A percentile compares a stretch with the other conserved stretches of the same genome.
These are phyloP conservation scores for Helicoverpa armigera DNA, from an alignment of 1,140 invertebrate species.

Conservation along the genomic window DNA sequence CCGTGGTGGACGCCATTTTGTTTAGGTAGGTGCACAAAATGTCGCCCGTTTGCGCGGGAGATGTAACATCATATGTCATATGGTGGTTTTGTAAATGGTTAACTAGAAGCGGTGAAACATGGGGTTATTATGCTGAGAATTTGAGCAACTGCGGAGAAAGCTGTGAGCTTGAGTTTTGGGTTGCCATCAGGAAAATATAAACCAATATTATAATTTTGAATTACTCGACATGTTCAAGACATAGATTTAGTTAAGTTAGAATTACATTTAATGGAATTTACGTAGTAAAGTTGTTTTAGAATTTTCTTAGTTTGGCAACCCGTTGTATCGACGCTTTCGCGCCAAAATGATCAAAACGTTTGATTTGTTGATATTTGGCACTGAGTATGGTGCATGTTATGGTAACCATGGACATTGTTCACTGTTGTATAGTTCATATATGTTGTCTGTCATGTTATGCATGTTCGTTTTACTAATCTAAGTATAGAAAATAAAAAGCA, in stretches of 20 bases:
- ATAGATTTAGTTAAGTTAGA: slow-evolving; percentile 8
- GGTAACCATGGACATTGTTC: slow-evolving; percentile 11
- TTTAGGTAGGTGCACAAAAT: slow-evolving; percentile 56
- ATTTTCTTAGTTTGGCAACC: slow-evolving; percentile 56
- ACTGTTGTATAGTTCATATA: neutral
- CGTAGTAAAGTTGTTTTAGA: neutral
- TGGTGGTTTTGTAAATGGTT: slow-evolving; percentile 69
- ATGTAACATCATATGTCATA: slow-evolving; percentile 76
- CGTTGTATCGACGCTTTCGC: slow-evolving; percentile 53
- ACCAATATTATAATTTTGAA: slow-evolving; percentile 11
- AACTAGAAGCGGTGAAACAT: slow-evolving; percentile 79
- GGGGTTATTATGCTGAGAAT: slow-evolving; percentile 65
- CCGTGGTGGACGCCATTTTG: slow-evolving; percentile 68
- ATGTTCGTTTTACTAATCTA: neutral
- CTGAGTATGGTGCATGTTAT: slow-evolving; percentile 38
- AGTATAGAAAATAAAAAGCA: slow-evolving; percentile 11
- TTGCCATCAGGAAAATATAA: slow-evolving; percentile 59
- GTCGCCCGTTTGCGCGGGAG: slow-evolving; percentile 56
- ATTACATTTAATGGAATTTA: neutral
- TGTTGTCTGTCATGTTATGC: slow-evolving; percentile 12
- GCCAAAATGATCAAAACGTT: slow-evolving; percentile 49
- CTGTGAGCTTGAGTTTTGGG: slow-evolving; percentile 79
- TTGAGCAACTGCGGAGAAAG: slow-evolving; percentile 84
- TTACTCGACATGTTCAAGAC: neutral
- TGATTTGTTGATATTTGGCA: slow-evolving; percentile 51